Evolutionary conservation across 2,888 invertebrate species (phyloP).

Genomic region (Acronicta leporina): DNA sequence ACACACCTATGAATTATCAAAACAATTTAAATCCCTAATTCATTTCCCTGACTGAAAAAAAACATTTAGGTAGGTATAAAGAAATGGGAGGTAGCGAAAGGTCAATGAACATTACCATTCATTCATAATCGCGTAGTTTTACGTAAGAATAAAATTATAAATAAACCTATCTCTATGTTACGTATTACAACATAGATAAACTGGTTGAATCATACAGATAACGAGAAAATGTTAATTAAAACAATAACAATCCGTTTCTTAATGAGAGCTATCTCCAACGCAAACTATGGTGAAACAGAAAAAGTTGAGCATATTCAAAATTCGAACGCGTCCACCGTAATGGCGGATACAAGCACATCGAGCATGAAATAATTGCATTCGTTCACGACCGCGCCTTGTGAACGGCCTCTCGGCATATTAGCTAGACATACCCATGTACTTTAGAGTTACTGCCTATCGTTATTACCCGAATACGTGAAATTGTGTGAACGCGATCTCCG

Average conservation of each 20-base stretch:
- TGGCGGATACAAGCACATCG: constrained; percentile 79
- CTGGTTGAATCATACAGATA: constrained; percentile 47
- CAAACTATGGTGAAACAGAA: constrained; percentile 8
- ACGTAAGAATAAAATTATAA: constrained; percentile 57
- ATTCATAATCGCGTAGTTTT: constrained; percentile 65
- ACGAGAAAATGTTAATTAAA: constrained; percentile 40
- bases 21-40: too few species aligned
- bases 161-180: constrained; percentile 30
- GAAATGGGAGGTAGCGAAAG: constrained; percentile 51
- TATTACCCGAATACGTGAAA: constrained; percentile 77
- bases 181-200: constrained; percentile 35
- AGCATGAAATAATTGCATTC: constrained; percentile 84
- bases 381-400: constrained; percentile 79
- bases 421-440: constrained; percentile 72
- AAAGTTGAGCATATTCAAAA: constrained; percentile 56
- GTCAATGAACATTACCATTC: constrained; percentile 69
- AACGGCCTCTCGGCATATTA: constrained; percentile 73
- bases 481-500: constrained; percentile 62
- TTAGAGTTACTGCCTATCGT: constrained; percentile 70
- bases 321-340: constrained; percentile 70
- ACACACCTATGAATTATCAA: too few species aligned
- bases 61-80: constrained; percentile 33
- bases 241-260: constrained; percentile 32
- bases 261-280: constrained; percentile 19
- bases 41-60: constrained; percentile 1